These are phyloP conservation scores for Sepioteuthis lessoniana DNA, from an alignment of 2,888 invertebrate genomes.

Conservation along the genomic window DNA sequence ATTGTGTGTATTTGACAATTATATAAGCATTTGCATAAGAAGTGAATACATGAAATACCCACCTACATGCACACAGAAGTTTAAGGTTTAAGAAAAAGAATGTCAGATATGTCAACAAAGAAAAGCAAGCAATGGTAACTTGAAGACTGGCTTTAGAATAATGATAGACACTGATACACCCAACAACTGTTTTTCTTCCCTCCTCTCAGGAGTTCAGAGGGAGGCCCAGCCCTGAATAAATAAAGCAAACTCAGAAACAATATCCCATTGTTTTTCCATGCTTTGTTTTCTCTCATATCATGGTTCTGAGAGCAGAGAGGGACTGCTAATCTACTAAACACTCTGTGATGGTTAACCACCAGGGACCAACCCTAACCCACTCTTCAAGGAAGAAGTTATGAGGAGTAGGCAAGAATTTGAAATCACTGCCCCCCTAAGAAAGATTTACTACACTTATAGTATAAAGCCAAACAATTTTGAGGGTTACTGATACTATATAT, in stretches of 20 bases:
- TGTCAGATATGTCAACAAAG: conserved; percentile 3
- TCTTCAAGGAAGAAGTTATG: background rate
- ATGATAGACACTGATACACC: background rate
- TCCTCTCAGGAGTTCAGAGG: background rate
- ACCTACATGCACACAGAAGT: background rate
- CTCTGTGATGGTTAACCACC: background rate
- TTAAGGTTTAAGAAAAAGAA: background rate
- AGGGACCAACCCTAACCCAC: background rate
- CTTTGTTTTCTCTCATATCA: conserved; percentile 33
- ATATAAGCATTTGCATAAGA: background rate
- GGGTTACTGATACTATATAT: background rate
- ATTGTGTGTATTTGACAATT: background rate
- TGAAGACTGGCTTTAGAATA: conserved; percentile 23
- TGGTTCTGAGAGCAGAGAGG: background rate
- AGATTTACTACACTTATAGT: background rate
- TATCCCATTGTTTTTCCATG: background rate
- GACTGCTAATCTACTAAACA: background rate
- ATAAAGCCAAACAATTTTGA: background rate
- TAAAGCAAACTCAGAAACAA: background rate
- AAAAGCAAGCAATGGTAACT: background rate
- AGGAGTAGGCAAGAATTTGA: background rate
- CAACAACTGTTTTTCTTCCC: background rate
- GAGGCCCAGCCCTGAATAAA: background rate
- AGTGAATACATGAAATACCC: background rate
- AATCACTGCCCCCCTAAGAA: background rate